Evolutionary conservation across 37 sponge, comb jelly and placozoan genomes (phyloP), one percentile per base, ranked within the genome.

Genomic region (Beroe forskalii): DNA sequence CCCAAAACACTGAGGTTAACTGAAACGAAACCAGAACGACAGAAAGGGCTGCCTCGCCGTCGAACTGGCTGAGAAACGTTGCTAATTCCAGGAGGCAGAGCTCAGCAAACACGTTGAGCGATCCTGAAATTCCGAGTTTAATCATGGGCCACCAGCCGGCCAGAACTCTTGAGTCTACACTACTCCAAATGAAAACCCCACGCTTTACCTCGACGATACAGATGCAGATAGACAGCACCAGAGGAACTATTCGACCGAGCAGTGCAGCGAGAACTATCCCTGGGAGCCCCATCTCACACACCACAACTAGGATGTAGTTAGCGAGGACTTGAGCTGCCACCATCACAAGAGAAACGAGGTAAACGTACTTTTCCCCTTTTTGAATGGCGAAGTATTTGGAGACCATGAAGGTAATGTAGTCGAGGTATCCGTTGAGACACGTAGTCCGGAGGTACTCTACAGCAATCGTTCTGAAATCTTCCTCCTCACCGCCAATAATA

Each of bases 341-440:
- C 8, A 72, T 38, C 19, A 36, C 76, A 32, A 4, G 37, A 17
- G 76, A 32, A 22, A 72, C 27, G 19, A 36, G 1, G 22, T 32
- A 72, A 14, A 72, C 40, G 40, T 27, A 36, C 14, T 35, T 72
- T 14, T 72, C 40, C 1, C 40, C 19, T 4, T 22, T 22, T 38
- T 72, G 76, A 37, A 72, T 72, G 39, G 76, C 76, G 30, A 72
- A 72, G 40, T 38, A 72, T 38, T 72, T 72, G 39, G 40, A 72
- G 37, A 72, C 6, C 76, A 72, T 38, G 40, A 38, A 38, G 39
- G 27, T 32, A 22, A 37, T 37, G 27, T 23, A 72, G 76, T 72
- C 76, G 8, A 72, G 76, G 76, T 38, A 36, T 20, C 40, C 76
- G 19, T 27, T 14, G 4, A 32, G 22, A 4, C 38, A 32, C 6